These are phyloP conservation scores for Adrianichthys oophorus DNA, from an alignment of 2,797 vertebrate species.

Conservation along the genomic window DNA sequence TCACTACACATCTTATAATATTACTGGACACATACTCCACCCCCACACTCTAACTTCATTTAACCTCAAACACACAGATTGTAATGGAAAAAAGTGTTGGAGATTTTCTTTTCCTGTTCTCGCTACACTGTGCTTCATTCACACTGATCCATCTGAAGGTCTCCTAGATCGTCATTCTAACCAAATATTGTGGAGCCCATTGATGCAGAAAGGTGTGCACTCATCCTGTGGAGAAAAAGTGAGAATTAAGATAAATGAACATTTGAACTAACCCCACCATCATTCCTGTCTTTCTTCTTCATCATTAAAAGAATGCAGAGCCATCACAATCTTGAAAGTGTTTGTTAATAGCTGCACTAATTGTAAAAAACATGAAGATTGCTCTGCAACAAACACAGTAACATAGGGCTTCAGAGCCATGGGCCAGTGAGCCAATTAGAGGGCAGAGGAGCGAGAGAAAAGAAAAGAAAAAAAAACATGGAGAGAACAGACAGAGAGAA, in stretches of 20 bases:
- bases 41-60: too few species aligned
- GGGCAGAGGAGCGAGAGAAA: background rate
- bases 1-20: too few species aligned
- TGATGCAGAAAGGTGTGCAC: background rate
- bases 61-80: too few species aligned
- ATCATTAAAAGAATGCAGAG: conserved; percentile 45
- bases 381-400: conserved; percentile 88
- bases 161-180: too few species aligned
- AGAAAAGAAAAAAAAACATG: background rate
- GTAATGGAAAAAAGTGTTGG: too few species aligned
- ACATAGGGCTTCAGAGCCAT: background rate
- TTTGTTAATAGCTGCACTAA: conserved; percentile 90
- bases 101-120: too few species aligned
- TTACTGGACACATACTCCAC: too few species aligned
- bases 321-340: conserved; percentile 78
- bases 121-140: too few species aligned
- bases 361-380: conserved; percentile 91
- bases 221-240: background rate
- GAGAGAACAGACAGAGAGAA: background rate
- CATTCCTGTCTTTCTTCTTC: conserved; percentile 63
- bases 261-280: conserved; percentile 5
- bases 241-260: background rate
- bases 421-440: conserved; percentile 5
- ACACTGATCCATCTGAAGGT: too few species aligned
- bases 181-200: background rate